phyloP scores from a whole-genome alignment of 2,888 invertebrate genomes.

The Linyphia triangularis region DNA sequence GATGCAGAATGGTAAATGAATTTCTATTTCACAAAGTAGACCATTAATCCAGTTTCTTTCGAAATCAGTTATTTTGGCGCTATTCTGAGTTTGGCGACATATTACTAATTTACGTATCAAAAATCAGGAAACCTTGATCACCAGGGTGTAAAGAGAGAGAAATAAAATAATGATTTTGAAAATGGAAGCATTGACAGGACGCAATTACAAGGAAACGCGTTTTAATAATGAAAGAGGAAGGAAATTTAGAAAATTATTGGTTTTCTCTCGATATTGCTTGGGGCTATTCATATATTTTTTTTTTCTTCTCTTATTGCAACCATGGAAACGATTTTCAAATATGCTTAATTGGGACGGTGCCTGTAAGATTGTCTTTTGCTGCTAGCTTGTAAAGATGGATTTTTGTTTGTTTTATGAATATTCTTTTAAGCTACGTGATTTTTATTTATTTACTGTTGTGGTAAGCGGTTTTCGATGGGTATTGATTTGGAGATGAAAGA shows the following conservation, averaged over 20 bases:
- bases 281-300: conserved; percentile 6
- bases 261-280: conserved; percentile 36
- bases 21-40: neutral
- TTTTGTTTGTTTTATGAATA: conserved; percentile 16
- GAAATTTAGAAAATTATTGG: conserved; percentile 45
- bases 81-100: neutral
- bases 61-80: neutral
- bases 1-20: too few relatives aligned
- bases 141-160: conserved; percentile 7
- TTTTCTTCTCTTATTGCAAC: conserved; percentile 17
- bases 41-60: neutral
- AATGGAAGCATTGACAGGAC: conserved; percentile 46
- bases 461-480: neutral
- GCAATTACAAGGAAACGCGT: conserved; percentile 60
- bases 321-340: conserved; percentile 39
- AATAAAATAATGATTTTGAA: conserved; percentile 47
- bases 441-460: conserved; percentile 4
- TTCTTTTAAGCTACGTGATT: conserved; percentile 23
- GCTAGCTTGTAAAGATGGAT: neutral
- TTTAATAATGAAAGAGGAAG: conserved; percentile 46
- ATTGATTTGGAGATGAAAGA: conserved; percentile 22
- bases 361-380: conserved; percentile 32
- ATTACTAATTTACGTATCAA: conserved; percentile 7
- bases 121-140: neutral
- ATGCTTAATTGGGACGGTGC: conserved; percentile 43